Evolutionary conservation across 2,113 vertebrate species (phyloP).

Genomic region (Rhadina sibilatrix): DNA sequence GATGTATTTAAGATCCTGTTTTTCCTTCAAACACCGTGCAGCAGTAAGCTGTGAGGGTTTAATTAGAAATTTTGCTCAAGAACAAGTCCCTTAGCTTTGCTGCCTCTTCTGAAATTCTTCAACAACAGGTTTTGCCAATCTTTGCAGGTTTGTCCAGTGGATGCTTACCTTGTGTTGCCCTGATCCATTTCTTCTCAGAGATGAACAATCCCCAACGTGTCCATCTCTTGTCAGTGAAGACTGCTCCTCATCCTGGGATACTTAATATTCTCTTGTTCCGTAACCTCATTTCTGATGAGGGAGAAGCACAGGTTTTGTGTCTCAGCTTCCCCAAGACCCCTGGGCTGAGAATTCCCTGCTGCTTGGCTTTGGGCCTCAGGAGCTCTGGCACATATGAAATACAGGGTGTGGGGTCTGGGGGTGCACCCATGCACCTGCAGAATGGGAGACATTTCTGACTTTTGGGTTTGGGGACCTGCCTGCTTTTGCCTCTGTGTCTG

Average conservation of each 20-base stretch:
- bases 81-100: background rate
- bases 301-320: background rate
- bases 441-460: background rate
- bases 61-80: background rate
- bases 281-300: background rate
- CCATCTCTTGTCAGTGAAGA: background rate
- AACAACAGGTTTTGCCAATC: background rate
- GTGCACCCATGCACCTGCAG: background rate
- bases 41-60: background rate
- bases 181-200: background rate
- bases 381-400: background rate
- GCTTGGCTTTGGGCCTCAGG: background rate
- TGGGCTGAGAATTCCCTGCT: background rate
- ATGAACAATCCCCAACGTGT: rapidly evolving
- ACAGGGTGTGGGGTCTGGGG: background rate
- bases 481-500: background rate
- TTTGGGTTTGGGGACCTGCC: background rate
- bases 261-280: background rate
- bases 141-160: background rate
- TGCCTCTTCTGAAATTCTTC: background rate
- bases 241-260: background rate
- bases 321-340: background rate
- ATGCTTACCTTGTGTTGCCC: rapidly evolving
- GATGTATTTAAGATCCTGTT: background rate
- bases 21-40: background rate